Percentiles rank a stretch among this genome's conserved stretches.
Evolutionary conservation across 2,797 vertebrate genomes (phyloP).

Genomic region (Taenioides sp.): DNA sequence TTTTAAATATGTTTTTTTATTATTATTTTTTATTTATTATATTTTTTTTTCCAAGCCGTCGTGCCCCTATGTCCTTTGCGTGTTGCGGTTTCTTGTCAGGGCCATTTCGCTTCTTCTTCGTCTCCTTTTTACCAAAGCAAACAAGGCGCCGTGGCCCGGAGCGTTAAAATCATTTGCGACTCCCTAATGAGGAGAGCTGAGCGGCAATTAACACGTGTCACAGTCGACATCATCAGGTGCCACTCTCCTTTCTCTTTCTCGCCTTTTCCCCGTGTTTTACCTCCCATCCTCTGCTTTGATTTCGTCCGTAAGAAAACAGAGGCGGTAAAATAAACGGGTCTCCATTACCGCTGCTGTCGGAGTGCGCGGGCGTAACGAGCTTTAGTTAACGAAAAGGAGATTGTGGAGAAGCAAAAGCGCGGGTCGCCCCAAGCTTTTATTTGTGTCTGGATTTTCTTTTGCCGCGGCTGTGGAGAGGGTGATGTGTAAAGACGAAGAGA

Average conservation of each 20-base stretch:
- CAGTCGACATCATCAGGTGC: constrained; percentile 96
- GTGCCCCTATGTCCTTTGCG: neutral
- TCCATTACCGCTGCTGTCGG: constrained; percentile 54
- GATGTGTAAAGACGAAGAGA: constrained; percentile 69
- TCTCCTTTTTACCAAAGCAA: constrained; percentile 77
- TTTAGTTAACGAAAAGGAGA: constrained; percentile 82
- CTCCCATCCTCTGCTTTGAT: constrained; percentile 50
- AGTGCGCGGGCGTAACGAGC: constrained; percentile 85
- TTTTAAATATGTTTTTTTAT: no score
- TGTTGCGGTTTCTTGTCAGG: constrained; percentile 26
- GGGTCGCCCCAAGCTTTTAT: constrained; percentile 71
- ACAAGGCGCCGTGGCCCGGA: constrained; percentile 77
- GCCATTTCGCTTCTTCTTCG: constrained; percentile 67
- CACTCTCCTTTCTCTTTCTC: constrained; percentile 90
- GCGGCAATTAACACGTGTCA: constrained; percentile 97
- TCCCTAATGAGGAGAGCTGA: constrained; percentile 95
- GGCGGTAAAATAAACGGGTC: constrained; percentile 61
- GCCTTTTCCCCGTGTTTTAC: constrained; percentile 77
- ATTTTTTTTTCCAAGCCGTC: neutral
- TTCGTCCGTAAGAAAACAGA: constrained; percentile 69
- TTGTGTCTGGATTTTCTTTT: constrained; percentile 59
- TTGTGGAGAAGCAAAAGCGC: constrained; percentile 65
- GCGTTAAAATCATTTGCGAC: constrained; percentile 89
- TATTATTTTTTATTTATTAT: no score
- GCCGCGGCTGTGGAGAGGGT: constrained; percentile 82